Percentiles rank a stretch among this genome's conserved stretches.
Evolutionary conservation across 1,140 invertebrate species (phyloP).

Genomic region (Ridgeia piscesae): DNA sequence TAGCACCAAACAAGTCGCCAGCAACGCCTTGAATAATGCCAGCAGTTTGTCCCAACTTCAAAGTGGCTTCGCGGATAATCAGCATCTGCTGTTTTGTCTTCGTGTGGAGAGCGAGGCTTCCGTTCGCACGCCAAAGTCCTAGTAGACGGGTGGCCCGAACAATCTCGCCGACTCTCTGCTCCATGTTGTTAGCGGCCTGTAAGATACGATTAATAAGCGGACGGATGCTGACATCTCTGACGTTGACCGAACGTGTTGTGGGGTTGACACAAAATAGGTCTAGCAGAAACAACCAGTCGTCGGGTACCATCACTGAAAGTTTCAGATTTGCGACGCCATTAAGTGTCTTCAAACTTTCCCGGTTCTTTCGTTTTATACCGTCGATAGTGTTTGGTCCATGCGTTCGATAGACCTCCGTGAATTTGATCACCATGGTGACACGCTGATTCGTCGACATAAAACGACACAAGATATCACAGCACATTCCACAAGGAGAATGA

Average conservation of each 20-base stretch:
- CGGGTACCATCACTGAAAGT: background rate
- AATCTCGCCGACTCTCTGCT: background rate
- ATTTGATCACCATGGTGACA: background rate
- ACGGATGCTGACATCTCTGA: background rate
- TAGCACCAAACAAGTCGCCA: background rate
- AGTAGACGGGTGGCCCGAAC: too few relatives aligned
- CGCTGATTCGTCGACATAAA: background rate
- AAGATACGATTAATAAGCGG: background rate
- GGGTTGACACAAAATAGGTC: background rate
- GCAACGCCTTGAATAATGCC: background rate
- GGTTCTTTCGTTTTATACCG: background rate
- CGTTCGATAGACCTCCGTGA: background rate
- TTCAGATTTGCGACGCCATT: background rate
- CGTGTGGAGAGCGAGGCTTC: background rate
- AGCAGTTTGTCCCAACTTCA: background rate
- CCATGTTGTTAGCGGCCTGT: background rate
- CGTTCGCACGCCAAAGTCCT: too few relatives aligned
- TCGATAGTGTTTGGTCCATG: background rate
- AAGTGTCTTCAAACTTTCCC: background rate
- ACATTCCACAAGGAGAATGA: background rate
- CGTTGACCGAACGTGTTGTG: background rate
- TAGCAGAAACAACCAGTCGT: background rate
- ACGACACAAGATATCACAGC: background rate
- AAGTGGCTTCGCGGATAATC: background rate
- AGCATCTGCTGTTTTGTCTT: background rate